These are phyloP conservation scores for Plestiodon gilberti DNA, from an alignment of 2,113 vertebrate species.

Conservation along the genomic window DNA sequence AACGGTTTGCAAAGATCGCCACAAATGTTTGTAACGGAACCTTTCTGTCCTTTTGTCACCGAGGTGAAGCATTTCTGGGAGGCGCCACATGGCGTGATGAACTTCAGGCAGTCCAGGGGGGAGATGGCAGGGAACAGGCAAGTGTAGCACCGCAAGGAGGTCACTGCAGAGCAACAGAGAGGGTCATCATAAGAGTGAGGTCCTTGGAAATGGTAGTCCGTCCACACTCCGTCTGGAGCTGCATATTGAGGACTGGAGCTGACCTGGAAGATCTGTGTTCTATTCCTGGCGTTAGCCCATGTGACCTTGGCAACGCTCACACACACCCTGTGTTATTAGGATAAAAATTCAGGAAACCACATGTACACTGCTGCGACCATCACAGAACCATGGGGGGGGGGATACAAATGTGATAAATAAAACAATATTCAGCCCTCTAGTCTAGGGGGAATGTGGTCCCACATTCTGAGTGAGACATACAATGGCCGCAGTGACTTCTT, in stretches of 20 bases:
- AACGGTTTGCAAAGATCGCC: background rate
- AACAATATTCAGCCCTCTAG: no score
- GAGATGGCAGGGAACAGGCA: constrained; percentile 79
- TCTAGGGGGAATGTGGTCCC: no score
- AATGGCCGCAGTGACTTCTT: background rate
- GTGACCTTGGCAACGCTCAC: no score
- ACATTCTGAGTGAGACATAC: background rate
- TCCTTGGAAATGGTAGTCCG: background rate
- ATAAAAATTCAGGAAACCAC: background rate
- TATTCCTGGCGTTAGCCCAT: no score
- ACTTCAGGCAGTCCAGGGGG: constrained; percentile 77
- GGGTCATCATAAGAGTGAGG: background rate
- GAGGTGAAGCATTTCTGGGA: constrained; percentile 77
- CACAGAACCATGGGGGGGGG: no score
- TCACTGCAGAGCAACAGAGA: constrained; percentile 51
- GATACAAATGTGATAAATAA: background rate
- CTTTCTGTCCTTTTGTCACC: constrained; percentile 62
- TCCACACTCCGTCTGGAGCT: no score
- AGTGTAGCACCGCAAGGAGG: constrained; percentile 75
- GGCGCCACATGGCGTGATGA: constrained; percentile 70
- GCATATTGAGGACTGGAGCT: background rate
- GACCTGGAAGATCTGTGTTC: background rate
- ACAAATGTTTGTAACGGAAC: constrained; percentile 47
- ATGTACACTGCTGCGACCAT: no score
- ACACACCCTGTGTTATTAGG: background rate